Percentiles rank a stretch among this genome's conserved stretches.
Conservation (phyloP, 2,888 invertebrate species). For the Athetis lepigone region DNA sequence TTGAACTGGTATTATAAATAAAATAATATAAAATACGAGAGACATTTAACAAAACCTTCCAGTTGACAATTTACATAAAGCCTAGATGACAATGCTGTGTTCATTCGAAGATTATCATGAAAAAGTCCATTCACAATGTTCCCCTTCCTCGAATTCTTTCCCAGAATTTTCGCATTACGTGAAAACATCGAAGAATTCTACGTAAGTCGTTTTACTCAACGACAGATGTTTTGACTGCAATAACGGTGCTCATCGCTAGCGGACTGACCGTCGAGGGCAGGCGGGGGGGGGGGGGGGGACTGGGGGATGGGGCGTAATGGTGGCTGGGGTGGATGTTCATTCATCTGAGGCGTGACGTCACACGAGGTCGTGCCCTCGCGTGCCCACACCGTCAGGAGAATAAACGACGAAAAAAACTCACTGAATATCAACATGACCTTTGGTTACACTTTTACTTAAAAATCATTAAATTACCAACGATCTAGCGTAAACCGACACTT, state of each 20-base stretch:
- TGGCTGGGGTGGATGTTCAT: constrained; percentile 81
- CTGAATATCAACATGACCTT: constrained; percentile 70
- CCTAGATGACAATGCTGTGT: constrained; percentile 5
- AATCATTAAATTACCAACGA: constrained; percentile 48
- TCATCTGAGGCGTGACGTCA: constrained; percentile 87
- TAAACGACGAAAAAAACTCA: constrained; percentile 73
- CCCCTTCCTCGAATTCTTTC: constrained; percentile 23
- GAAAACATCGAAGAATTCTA: constrained; percentile 55
- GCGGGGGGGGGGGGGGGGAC: constrained; percentile 61
- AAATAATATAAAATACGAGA: too few species aligned
- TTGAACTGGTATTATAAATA: background rate
- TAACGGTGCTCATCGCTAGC: constrained; percentile 76
- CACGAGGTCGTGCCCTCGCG: constrained; percentile 85
- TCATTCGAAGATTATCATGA: background rate
- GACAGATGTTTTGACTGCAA: constrained; percentile 79
- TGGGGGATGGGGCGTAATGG: constrained; percentile 58
- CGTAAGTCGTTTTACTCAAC: constrained; percentile 56
- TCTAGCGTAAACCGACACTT: constrained; percentile 44
- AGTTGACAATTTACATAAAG: background rate
- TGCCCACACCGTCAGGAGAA: constrained; percentile 70
- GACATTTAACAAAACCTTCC: too few species aligned
- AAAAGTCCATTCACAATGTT: constrained; percentile 21
- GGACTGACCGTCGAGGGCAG: constrained; percentile 75
- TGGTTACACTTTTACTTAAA: constrained; percentile 57
- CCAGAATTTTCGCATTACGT: constrained; percentile 44